Evolutionary conservation across 2,888 invertebrate species (phyloP).

Genomic region (Ophion slaviceki): DNA sequence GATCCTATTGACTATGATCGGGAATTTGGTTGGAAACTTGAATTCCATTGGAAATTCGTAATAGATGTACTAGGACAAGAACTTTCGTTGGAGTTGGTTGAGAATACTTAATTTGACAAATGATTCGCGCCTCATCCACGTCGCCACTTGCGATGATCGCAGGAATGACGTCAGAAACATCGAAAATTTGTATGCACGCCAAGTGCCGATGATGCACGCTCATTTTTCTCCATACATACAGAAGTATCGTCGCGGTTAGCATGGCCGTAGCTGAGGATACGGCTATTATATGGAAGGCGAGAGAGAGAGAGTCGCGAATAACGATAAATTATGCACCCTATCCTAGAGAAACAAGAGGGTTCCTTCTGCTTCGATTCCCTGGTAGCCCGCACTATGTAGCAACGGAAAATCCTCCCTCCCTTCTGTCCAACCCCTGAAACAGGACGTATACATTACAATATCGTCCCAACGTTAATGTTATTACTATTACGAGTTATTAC

Average conservation of each 20-base stretch:
- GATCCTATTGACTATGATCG: too few species aligned
- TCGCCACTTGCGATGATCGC: slow-evolving; percentile 55
- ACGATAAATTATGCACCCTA: slow-evolving; percentile 83
- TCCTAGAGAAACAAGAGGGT: slow-evolving; percentile 59
- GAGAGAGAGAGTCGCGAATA: slow-evolving; percentile 65
- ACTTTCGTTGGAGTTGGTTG: too few species aligned
- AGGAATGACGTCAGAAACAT: slow-evolving; percentile 72
- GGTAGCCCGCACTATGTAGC: slow-evolving; percentile 37
- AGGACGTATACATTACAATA: slow-evolving; percentile 81
- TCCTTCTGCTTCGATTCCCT: slow-evolving; percentile 69
- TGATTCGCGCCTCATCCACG: slow-evolving; percentile 38
- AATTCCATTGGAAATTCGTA: too few species aligned
- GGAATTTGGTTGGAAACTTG: too few species aligned
- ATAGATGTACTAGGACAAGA: too few species aligned
- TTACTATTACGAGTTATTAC: slow-evolving; percentile 81
- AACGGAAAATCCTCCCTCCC: slow-evolving; percentile 26
- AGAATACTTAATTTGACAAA: slow-evolving; percentile 52
- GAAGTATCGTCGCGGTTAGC: slow-evolving; percentile 43
- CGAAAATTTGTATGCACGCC: slow-evolving; percentile 75
- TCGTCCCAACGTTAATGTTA: slow-evolving; percentile 80
- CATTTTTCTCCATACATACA: slow-evolving; percentile 44
- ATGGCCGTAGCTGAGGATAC: slow-evolving; percentile 45
- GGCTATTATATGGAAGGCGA: slow-evolving; percentile 14
- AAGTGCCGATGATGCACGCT: slow-evolving; percentile 52
- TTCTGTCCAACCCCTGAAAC: slow-evolving; percentile 71